Conservation (phyloP, 92 coral and sea anemone genomes). For the Bergia sp. region DNA sequence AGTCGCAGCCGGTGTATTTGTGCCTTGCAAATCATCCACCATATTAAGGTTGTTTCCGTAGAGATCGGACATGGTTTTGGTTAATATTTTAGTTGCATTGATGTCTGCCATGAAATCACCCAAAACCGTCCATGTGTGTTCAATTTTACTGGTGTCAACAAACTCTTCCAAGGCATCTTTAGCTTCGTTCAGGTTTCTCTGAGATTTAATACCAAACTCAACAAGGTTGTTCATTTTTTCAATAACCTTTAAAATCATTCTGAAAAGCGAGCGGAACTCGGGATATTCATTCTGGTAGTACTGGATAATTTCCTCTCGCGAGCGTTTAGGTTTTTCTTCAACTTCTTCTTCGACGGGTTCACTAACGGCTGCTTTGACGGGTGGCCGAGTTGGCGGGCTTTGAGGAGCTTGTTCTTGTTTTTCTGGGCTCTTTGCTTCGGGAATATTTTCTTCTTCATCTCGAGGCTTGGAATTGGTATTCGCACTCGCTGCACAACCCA, state of each 20-base stretch:
- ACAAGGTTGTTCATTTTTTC: conserved; percentile 3
- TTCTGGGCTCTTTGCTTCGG: not conserved
- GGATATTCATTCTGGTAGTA: conserved; percentile 15
- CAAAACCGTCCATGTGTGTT: conserved; percentile 15
- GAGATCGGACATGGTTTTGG: not conserved
- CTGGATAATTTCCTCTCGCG: conserved; percentile 32
- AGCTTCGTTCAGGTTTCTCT: conserved; percentile 13
- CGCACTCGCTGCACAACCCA: conserved; percentile 15
- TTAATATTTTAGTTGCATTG: not conserved
- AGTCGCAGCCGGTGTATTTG: conserved; percentile 10
- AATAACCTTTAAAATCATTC: conserved; percentile 10
- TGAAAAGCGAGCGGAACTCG: conserved; percentile 22
- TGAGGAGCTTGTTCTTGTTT: not conserved
- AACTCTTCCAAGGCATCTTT: conserved; percentile 30
- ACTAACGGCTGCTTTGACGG: not conserved
- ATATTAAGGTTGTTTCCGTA: not conserved
- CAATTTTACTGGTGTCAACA: conserved; percentile 25
- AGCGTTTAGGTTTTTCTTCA: conserved; percentile 1
- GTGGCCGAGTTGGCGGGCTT: not conserved
- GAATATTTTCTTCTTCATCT: not conserved
- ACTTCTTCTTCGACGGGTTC: not conserved
- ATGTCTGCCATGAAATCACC: conserved; percentile 25
- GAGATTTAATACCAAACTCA: conserved; percentile 3
- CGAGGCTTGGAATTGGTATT: not conserved
- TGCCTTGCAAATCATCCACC: conserved; percentile 4